Conservation (phyloP, 1,140 invertebrate species). For the Drosophila miranda region DNA sequence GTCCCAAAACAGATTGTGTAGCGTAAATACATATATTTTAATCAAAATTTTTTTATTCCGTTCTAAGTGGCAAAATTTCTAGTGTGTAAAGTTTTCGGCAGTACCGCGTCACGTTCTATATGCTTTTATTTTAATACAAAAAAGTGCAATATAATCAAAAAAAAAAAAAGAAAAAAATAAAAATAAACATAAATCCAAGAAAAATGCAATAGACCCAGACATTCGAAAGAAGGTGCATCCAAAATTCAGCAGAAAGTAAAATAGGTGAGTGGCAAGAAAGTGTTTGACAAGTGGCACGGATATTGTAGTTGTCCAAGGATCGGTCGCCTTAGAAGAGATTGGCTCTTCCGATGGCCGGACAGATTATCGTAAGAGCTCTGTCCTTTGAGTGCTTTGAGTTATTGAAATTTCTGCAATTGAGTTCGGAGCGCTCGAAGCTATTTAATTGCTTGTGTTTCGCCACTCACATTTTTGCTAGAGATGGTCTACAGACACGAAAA, state of each 20-base stretch:
- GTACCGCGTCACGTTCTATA: conserved; percentile 65
- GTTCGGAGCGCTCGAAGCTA: conserved; percentile 68
- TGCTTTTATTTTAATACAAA: conserved; percentile 23
- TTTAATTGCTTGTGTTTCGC: conserved; percentile 76
- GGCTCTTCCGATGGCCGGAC: conserved; percentile 26
- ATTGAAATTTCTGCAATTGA: conserved; percentile 76
- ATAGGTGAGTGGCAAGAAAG: conserved; percentile 52
- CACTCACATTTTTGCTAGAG: conserved; percentile 2
- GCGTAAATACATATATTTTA: conserved; percentile 65
- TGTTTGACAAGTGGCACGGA: neutral
- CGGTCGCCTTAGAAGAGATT: neutral
- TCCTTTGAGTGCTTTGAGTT: conserved; percentile 68
- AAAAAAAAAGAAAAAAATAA: conserved; percentile 9
- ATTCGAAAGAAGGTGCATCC: neutral
- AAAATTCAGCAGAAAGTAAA: conserved; percentile 36
- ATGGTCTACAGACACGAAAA: conserved; percentile 2
- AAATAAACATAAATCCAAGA: neutral
- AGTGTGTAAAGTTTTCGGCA: conserved; percentile 71
- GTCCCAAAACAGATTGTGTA: conserved; percentile 73
- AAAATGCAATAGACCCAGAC: conserved; percentile 4
- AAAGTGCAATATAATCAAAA: conserved; percentile 11
- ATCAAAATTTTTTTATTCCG: conserved; percentile 72
- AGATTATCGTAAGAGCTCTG: conserved; percentile 48
- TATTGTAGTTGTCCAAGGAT: conserved; percentile 22
- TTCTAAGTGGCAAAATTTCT: conserved; percentile 72